Evolutionary conservation across 2,113 vertebrate genomes (phyloP).

Genomic region (Fulmarus glacialis): DNA sequence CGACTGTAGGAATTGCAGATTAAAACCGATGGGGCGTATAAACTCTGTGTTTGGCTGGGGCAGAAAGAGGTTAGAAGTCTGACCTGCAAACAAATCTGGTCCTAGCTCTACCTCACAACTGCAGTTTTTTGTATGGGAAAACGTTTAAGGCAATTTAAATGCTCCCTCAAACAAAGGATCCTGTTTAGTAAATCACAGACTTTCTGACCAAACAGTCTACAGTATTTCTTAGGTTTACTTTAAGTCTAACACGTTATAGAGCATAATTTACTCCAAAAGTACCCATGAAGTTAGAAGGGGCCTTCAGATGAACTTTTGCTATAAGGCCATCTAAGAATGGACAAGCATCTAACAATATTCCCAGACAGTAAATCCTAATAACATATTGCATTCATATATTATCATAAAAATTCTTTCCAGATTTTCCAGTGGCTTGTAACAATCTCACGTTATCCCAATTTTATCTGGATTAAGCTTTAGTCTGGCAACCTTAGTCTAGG

Average conservation of each 20-base stretch:
- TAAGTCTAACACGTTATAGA: neutral
- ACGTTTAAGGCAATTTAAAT: neutral
- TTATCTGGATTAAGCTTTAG: neutral
- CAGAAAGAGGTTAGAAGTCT: slow-evolving; percentile 43
- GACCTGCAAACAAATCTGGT: slow-evolving; percentile 10
- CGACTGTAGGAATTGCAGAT: neutral
- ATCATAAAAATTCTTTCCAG: neutral
- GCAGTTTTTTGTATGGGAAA: slow-evolving; percentile 23
- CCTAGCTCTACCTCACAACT: neutral
- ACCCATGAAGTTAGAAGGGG: neutral
- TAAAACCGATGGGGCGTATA: slow-evolving; percentile 44
- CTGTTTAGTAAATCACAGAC: neutral
- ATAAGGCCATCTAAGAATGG: neutral
- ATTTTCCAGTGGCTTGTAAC: neutral
- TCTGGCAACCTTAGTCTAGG: neutral
- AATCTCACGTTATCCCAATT: neutral
- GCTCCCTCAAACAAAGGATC: neutral
- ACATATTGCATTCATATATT: neutral
- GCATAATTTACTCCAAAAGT: neutral
- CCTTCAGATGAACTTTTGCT: neutral
- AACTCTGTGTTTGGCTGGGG: neutral
- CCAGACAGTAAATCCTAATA: neutral
- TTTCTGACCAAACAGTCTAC: neutral
- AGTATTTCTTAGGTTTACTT: neutral
- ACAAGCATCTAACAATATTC: neutral